Conservation (phyloP, 1,140 invertebrate genomes). For the Caenorhabditis remanei region DNA sequence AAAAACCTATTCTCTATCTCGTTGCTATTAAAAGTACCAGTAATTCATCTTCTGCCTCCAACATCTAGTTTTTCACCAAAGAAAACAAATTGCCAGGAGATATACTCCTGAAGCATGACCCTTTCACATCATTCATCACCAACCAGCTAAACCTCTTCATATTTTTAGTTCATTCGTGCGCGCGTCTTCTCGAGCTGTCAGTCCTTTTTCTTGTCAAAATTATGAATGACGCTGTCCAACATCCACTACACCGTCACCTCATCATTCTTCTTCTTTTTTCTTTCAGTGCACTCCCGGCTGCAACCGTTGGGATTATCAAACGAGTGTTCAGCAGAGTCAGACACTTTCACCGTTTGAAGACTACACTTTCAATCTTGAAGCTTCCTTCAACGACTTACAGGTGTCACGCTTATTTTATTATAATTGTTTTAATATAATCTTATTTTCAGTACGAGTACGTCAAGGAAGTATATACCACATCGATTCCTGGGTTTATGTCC, state of each 20-base stretch:
- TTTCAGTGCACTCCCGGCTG: conserved; percentile 75
- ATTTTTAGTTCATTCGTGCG: conserved; percentile 12
- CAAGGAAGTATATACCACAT: conserved; percentile 74
- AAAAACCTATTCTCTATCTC: no score
- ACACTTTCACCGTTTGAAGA: conserved; percentile 68
- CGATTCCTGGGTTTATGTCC: conserved; percentile 76
- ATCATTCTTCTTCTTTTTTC: conserved; percentile 31
- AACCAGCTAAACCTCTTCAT: neutral
- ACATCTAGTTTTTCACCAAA: no score
- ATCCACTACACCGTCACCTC: neutral
- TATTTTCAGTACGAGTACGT: conserved; percentile 73
- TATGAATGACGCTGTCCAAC: conserved; percentile 6
- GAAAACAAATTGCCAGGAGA: neutral
- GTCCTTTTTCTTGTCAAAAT: conserved; percentile 38
- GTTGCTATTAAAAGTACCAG: no score
- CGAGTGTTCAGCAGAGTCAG: conserved; percentile 72
- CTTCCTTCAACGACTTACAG: conserved; percentile 74
- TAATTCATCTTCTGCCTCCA: no score
- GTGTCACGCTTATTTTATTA: neutral
- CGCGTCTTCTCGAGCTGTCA: conserved; percentile 26
- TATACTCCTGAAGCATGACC: conserved; percentile 4
- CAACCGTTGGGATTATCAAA: conserved; percentile 74
- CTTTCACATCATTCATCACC: conserved; percentile 43
- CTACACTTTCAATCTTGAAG: conserved; percentile 72
- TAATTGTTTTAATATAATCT: neutral